These are phyloP conservation scores for Toxotes chatareus DNA, from an alignment of 2,113 vertebrate species.

Conservation along the genomic window DNA sequence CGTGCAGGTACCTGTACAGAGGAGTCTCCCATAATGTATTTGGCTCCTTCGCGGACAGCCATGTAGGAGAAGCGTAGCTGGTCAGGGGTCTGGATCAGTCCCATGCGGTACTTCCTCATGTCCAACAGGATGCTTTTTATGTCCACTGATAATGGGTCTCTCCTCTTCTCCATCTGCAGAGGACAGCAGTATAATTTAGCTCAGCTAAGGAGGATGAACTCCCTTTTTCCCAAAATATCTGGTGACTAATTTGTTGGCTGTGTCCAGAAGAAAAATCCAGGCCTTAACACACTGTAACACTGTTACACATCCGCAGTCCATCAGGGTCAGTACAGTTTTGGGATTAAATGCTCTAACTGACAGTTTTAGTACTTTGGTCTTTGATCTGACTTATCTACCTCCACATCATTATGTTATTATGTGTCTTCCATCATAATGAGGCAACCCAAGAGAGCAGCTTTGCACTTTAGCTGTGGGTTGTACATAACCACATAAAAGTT, in stretches of 20 bases:
- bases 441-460: not conserved
- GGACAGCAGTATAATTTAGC: not conserved
- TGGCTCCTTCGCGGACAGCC: slow-evolving; percentile 96
- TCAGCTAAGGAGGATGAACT: not conserved
- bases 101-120: slow-evolving; percentile 97
- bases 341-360: not conserved
- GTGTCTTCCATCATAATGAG: not conserved
- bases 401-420: not conserved
- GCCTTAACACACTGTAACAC: not conserved
- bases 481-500: not conserved
- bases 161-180: slow-evolving; percentile 92
- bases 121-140: slow-evolving; percentile 94
- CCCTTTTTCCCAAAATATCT: not conserved
- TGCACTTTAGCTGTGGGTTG: slow-evolving; percentile 1
- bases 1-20: slow-evolving; percentile 87
- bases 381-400: not conserved
- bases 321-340: not conserved
- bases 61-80: slow-evolving; percentile 98
- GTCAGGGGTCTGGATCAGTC: slow-evolving; percentile 97
- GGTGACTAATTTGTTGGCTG: not conserved
- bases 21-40: slow-evolving; percentile 90
- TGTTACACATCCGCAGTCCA: not conserved
- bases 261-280: not conserved
- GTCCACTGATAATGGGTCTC: slow-evolving; percentile 90
- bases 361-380: not conserved